Evolutionary conservation across 2,113 vertebrate species (phyloP), one percentile per base, ranked within the genome.

Genomic region (Arvicanthis niloticus): DNA sequence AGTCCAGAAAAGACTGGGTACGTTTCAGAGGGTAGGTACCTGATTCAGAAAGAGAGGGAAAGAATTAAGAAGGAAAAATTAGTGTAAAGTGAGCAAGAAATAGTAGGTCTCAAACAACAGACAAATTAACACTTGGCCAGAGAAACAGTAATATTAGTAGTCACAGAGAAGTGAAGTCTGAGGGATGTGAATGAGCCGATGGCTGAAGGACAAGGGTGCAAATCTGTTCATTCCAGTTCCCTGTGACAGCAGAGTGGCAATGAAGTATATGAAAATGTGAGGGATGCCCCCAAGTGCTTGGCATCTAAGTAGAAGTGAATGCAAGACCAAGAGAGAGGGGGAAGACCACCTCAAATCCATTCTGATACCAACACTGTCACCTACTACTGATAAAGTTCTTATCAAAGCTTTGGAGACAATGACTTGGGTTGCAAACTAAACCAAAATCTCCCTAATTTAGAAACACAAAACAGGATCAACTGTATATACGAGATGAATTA

Each of bases 21-120:
- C 97, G 94, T 98, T 98, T 99, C 80, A 98, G 98, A 98, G 98
- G 98, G 98, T 97, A 99, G 98, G 98, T 97, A 99, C 98, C 98
- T 94, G 98, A 98, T 98, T 98, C 96, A 98, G 98, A 98, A 98
- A 98, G 97, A 99, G 96, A 98, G 95, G 98, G 91, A 97, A 95
- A 99, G 97, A 98, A 97, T 96, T 98, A 97, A 98, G 97, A 98
- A 97, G 96, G 67, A 97, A 97, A 78, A 93, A 96, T 99, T 98
- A 98, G 98, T 96, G 75, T 96, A 94, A 91, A 95, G 89, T 19
- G 96, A 96, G 91, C 80, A 62, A 96, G 86, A 96, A 93, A 97
- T 31, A 93, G 89, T 31, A 98, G 94, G 95, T 91, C 93, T 90
- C 73, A 94, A 96, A 96, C 91, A 96, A 84, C 34, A 94, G 82